Evolutionary conservation across 2,113 vertebrate genomes (phyloP), one percentile per base, ranked within the genome.

Genomic region (Poecile atricapillus): DNA sequence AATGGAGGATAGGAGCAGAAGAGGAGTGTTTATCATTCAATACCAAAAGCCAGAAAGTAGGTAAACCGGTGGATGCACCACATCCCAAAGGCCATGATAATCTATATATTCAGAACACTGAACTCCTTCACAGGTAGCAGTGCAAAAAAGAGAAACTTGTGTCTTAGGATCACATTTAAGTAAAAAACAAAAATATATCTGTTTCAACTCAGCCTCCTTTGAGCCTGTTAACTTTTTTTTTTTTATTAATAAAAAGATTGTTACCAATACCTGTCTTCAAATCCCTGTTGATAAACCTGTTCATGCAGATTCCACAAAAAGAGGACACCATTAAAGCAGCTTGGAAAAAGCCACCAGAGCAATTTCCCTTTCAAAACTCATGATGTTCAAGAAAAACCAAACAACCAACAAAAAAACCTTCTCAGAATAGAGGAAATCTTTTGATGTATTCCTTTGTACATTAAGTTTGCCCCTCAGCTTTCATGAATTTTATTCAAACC

Each of bases 11-110:
- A 93, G 92, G 56, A 92, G 64, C 67, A 93, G 76, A 95, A 92
- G 19, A 6, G 6, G 68, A 78, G 53, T 49, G 65, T 86, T 93
- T 95, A 94, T 92, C 58, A 2, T 87, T 58, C 76, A 53, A 68
- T 22, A 92, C 93, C 90, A 75, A 96, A 90, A 93, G 69, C 79
- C 83, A 87, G 79, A 87, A 95, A 89, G 76, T 53, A 96, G 70
- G 56, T 86, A 80, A 93, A 92, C 28, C 0, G 0, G 20, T 55
- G 60, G 43, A 71, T 25, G 52, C 69, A 52, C 73, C 93, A 90
- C 68, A 93, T 60, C 85, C 92, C 85, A 88, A 90, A 92, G 94
- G 88, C 83, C 90, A 90, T 27, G 46, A 80, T 74, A 85, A 93
- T 70, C 79, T 53, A 30, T 74, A 87, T 83, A 88, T 83, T 69